Evolutionary conservation across 2,113 vertebrate species (phyloP), one percentile per base, ranked within the genome.

Genomic region (Protomyctophum bolini): DNA sequence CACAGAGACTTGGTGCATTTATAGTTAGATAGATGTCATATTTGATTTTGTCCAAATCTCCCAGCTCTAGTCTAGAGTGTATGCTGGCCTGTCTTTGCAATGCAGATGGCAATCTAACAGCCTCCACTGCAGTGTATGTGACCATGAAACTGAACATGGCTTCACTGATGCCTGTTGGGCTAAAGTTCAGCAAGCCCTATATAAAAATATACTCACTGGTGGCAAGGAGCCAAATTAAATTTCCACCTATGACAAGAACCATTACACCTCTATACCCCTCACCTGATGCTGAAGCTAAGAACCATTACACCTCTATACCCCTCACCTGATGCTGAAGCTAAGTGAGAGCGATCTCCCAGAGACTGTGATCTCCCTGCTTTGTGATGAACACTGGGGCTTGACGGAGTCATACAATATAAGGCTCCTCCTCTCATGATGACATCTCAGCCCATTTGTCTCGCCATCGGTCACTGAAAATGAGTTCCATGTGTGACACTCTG

Each of bases 401-500:
- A 58, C 15, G 9, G 56, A 5, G 15, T 58, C 9, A 49, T n/a
- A 48, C 46, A 6, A 6, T n/a, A 46, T 12, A 45, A 48, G 55
- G 6, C 14, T 54, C 28, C 73, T 58, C 41, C 54, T 68, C 63
- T 52, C 63, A 5, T 75, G 86, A 86, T 84, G 89, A 83, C 88
- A 89, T 89, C 86, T 86, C 73, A 14, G 77, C 85, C 86, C 77
- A 83, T 84, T 85, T 81, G 84, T 88, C 76, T 80, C 74, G 58
- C 82, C 80, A 87, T 88, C 83, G 75, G 80, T 90, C 86, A 86
- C 29, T 46, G 82, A 83, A 88, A 83, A 88, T 85, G 81, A 86
- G 84, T 78, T 81, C 76, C 72, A 72, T 73, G 75, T 71, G 76
- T 78, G 79, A 79, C 83, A 86, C 80, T 67, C 83, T 82, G 7